Base-by-base conservation (phyloP, 2,113 vertebrate species). In the Brevimyrus niger region DNA sequence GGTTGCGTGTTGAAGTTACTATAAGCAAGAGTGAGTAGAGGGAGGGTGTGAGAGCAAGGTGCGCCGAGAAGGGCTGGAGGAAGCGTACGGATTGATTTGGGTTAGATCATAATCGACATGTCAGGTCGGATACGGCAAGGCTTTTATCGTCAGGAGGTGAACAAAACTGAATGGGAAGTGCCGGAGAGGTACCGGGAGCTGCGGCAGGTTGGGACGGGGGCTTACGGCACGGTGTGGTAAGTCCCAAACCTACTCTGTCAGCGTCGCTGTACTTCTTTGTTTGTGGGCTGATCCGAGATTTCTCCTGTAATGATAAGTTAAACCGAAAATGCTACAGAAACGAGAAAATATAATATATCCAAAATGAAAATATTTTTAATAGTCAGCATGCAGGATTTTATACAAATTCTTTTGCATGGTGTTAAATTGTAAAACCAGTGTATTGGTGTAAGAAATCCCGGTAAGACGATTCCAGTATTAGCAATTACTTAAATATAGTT, bases 191-290 rank as follows among this genome's bases (percentile, higher is more conserved):
- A 98, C 95, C 95, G 93, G 82, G 97, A 98, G 17, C 94, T 99
- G 93, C 94, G 92, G 94, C 96, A 97, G 90, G 97, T 98, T 93
- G 98, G 98, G 55, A 97, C 97, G 0, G 98, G 98, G 47, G 98
- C 98, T 44, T 99, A 99, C 91, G 98, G 98, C 89, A 97, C 97
- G 2, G 98, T 99, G 1, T 98, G 98, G 98, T 99, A 93, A 98
- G 98, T 95, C 38, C 48, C 4, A 2, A 83, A n/a, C 17, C 42
- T 19, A 13, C n/a, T 83, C 38, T 42, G 46, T 38, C 17, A 23
- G 5, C 13, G 80, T 88, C n/a, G 31, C 46, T 6, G n/a, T 21
- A 21, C 2, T 53, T 4, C 80, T 58, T 89, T 55, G 51, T 44
- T 53, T 85, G 21, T 7, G 50, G 4, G 21, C 19, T 47, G 44